phyloP scores from a whole-genome alignment of 2,113 vertebrate species.

The Chaetorhynchus papuensis region DNA sequence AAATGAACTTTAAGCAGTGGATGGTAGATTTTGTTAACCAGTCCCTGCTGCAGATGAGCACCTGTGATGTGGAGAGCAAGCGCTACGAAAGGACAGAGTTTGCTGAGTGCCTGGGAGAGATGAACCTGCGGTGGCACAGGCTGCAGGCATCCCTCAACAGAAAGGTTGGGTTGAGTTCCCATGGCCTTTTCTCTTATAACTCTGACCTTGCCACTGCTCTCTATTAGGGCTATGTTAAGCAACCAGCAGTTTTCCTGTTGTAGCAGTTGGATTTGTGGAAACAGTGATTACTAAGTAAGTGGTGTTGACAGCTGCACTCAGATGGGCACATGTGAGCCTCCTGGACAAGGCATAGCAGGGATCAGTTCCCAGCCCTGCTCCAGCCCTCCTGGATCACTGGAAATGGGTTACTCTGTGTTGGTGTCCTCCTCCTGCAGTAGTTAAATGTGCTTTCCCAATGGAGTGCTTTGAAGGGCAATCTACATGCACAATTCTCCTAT shows the following conservation, averaged over 20 bases:
- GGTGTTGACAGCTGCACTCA: not conserved
- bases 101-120: constrained; percentile 81
- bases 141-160: constrained; percentile 71
- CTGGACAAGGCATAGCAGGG: not conserved
- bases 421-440: not conserved
- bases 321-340: not conserved
- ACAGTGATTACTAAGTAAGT: not conserved
- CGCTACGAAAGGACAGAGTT: constrained; percentile 78
- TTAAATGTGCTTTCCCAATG: not conserved
- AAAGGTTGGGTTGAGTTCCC: constrained; percentile 70
- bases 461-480: not conserved
- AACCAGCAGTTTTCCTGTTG: not conserved
- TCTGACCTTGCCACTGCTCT: not conserved
- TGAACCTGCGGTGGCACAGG: constrained; percentile 80
- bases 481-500: not conserved
- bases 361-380: not conserved
- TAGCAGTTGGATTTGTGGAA: not conserved
- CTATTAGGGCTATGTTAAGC: not conserved
- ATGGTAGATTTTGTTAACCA: constrained; percentile 84
- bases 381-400: not conserved
- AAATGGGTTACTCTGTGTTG: not conserved
- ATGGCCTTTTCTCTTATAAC: not conserved
- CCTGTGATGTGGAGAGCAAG: constrained; percentile 73
- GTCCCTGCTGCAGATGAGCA: constrained; percentile 75
- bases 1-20: constrained; percentile 80